Evolutionary conservation across 2,113 vertebrate species (phyloP).

Genomic region (Gobius niger): DNA sequence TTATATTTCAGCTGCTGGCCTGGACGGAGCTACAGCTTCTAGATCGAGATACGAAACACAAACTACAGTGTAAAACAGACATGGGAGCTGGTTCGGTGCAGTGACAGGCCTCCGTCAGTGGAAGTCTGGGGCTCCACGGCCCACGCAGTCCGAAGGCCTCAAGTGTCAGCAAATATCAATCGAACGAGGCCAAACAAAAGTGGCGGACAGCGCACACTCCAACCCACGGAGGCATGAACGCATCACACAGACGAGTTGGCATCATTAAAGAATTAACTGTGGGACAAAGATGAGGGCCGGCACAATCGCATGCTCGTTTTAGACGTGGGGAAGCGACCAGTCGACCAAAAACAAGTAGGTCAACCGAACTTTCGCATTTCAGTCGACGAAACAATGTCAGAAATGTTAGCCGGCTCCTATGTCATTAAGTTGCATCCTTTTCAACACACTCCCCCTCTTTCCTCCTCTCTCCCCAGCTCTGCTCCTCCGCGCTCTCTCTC

Average conservation of each 20-base stretch:
- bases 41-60: too few species aligned
- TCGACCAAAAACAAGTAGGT: neutral
- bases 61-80: too few species aligned
- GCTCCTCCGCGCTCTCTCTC: conserved; percentile 34
- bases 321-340: neutral
- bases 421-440: conserved; percentile 67
- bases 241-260: conserved; percentile 65
- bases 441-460: conserved; percentile 34
- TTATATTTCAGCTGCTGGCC: too few species aligned
- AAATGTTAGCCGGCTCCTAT: conserved; percentile 37
- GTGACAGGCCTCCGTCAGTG: neutral
- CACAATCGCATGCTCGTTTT: conserved; percentile 2
- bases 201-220: conserved; percentile 27
- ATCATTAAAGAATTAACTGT: conserved; percentile 57
- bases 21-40: too few species aligned
- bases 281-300: conserved; percentile 27
- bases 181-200: conserved; percentile 47
- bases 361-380: too few species aligned
- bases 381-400: neutral
- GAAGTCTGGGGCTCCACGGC: conserved; percentile 2
- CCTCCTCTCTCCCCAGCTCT: conserved; percentile 21
- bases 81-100: too few species aligned
- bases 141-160: conserved; percentile 12
- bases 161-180: conserved; percentile 63
- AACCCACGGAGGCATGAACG: conserved; percentile 49